phyloP scores from a whole-genome alignment of 1,140 invertebrate genomes.

The Thaumetopoea pityocampa region DNA sequence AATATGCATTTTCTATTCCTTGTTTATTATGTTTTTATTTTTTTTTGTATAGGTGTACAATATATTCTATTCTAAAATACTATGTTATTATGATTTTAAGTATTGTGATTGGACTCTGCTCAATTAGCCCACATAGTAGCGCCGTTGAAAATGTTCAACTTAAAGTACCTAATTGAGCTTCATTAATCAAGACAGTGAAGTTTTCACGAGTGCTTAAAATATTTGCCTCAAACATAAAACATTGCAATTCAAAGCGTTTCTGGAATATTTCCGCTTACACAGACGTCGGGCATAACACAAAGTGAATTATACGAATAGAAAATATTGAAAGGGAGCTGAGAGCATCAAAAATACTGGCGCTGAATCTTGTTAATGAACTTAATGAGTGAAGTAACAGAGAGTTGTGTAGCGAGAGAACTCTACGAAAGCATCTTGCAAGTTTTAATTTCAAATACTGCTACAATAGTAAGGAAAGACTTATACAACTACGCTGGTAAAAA shows the following conservation, averaged over 20 bases:
- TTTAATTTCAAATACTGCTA: slow-evolving; percentile 57
- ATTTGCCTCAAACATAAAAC: slow-evolving; percentile 70
- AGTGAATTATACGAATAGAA: slow-evolving; percentile 60
- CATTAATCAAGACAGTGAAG: slow-evolving; percentile 68
- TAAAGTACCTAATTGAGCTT: slow-evolving; percentile 65
- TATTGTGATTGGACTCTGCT: slow-evolving; percentile 8
- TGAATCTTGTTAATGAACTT: slow-evolving; percentile 68
- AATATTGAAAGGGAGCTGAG: slow-evolving; percentile 61
- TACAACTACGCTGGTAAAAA: slow-evolving; percentile 35
- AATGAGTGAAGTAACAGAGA: slow-evolving; percentile 60
- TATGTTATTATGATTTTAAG: slow-evolving; percentile 14
- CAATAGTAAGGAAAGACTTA: slow-evolving; percentile 36
- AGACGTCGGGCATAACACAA: slow-evolving; percentile 51
- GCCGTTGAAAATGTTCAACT: slow-evolving; percentile 58
- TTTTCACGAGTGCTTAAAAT: slow-evolving; percentile 72
- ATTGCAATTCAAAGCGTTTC: slow-evolving; percentile 65
- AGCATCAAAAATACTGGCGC: slow-evolving; percentile 67
- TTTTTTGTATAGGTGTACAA: too few relatives aligned
- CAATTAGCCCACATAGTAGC: slow-evolving; percentile 38
- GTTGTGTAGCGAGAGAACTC: slow-evolving; percentile 50
- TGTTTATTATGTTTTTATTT: too few relatives aligned
- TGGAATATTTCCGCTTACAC: slow-evolving; percentile 56
- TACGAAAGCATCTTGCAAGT: slow-evolving; percentile 52
- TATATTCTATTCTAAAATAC: too few relatives aligned
- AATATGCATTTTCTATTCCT: too few relatives aligned